Evolutionary conservation across 30 jellyfish, hydroid and myxozoan species (phyloP), one percentile per base, ranked within the genome.

Genomic region (Turritopsis rubra): DNA sequence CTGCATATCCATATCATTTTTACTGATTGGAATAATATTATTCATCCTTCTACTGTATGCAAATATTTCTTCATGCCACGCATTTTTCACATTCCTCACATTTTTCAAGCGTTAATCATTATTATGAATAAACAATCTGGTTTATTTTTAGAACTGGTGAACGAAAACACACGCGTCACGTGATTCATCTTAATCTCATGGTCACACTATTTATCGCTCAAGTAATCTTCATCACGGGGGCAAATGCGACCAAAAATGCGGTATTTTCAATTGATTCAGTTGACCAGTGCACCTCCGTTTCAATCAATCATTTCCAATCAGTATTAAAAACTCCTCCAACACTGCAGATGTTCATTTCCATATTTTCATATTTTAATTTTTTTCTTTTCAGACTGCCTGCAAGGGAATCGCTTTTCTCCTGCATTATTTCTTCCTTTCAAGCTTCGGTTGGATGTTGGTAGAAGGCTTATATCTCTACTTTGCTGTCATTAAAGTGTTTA

Each of bases 391-490:
- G 89, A 80, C 65, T 29, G 72, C 72, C 8, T 82, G 89, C 54
- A 28, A 72, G 28, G 29, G 78, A 26, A 28, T 82, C 41, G 89
- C 89, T 19, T 82, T 66, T 54, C 66, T 82, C 28, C 74, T 82
- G 13, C 89, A 82, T 52, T 82, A 66, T 53, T 66, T 82, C 71
- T 72, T 29, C 28, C 68, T 82, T 8, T 87, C 89, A n/a, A 82
- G 87, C 74, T 82, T 82, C n/a, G 52, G 73, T 27, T 82, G 89
- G 89, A 82, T 82, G 89, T 72, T 82, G 74, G 85, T 82, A 0
- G 89, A 82, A 7, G 89, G 89, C 74, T 21, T 82, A 23, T 70
- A 66, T 73, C 72, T 82, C 41, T 82, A 82, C 30, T 66, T 66
- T 28, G 73, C 71, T 13, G 21, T 82, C 52, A 30, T 82, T 29